phyloP scores from a whole-genome alignment of 2,888 invertebrate species.

The Invenusta paracnida region DNA sequence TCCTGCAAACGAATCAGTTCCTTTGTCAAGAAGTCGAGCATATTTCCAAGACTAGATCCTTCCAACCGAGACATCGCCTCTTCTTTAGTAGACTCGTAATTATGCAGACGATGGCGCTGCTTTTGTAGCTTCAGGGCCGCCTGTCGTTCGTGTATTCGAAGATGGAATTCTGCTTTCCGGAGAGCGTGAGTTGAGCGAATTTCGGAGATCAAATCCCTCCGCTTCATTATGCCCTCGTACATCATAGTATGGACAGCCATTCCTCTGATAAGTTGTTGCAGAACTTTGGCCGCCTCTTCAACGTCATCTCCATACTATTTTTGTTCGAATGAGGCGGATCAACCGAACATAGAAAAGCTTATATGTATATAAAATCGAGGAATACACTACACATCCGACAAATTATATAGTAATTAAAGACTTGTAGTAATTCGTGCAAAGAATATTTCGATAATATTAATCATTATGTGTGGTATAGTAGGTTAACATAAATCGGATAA shows the following conservation, averaged over 20 bases:
- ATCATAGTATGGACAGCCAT: slow-evolving; percentile 73
- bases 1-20: slow-evolving; percentile 73
- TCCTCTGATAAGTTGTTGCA: slow-evolving; percentile 70
- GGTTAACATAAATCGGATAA: no score
- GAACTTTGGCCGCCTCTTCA: slow-evolving; percentile 65
- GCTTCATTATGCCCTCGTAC: slow-evolving; percentile 70
- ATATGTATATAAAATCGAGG: no score
- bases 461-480: no score
- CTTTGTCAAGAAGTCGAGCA: slow-evolving; percentile 72
- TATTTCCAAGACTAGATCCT: slow-evolving; percentile 70
- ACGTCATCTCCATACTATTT: slow-evolving; percentile 62
- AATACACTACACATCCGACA: no score
- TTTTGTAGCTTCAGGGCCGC: slow-evolving; percentile 57
- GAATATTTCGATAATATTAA: no score
- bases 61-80: slow-evolving; percentile 70
- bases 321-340: no score
- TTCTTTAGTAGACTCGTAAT: slow-evolving; percentile 62
- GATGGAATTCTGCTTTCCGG: slow-evolving; percentile 64
- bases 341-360: no score
- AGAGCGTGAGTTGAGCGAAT: slow-evolving; percentile 67
- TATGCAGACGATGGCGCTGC: slow-evolving; percentile 55
- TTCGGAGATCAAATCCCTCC: slow-evolving; percentile 70
- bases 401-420: no score
- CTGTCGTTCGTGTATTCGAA: slow-evolving; percentile 56
- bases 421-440: no score